Percentiles rank a stretch among this genome's conserved stretches.
Evolutionary conservation across 2,797 vertebrate species (phyloP).

Genomic region (Enoplosus armatus): DNA sequence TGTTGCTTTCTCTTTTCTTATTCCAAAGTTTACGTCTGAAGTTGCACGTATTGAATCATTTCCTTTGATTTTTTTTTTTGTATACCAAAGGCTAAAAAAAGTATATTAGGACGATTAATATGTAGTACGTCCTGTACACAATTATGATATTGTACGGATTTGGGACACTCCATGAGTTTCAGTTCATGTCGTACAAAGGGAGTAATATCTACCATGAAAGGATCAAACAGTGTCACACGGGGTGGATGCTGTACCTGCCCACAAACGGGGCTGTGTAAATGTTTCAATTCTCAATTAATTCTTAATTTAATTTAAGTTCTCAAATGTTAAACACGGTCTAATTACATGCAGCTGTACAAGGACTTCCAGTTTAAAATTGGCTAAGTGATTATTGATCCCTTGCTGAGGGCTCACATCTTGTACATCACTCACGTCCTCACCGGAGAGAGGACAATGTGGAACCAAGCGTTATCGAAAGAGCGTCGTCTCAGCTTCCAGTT

Average conservation of each 20-base stretch:
- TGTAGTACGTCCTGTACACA: neutral
- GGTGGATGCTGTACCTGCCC: too few species aligned
- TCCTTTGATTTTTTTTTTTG: too few species aligned
- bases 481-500: constrained; percentile 45
- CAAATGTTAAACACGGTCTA: neutral
- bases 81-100: neutral
- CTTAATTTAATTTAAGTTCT: too few species aligned
- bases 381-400: too few species aligned
- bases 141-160: too few species aligned
- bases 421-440: neutral
- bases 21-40: too few species aligned
- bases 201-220: neutral
- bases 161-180: neutral
- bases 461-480: neutral
- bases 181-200: neutral
- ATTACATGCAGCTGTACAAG: too few species aligned
- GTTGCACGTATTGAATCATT: too few species aligned
- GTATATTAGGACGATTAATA: neutral
- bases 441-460: constrained; percentile 6
- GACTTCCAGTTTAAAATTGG: too few species aligned
- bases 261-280: too few species aligned
- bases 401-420: neutral
- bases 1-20: too few species aligned
- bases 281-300: too few species aligned
- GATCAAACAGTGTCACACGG: neutral